A percentile compares a stretch with the other conserved stretches of the same genome.
Evolutionary conservation across 2,113 vertebrate genomes (phyloP).

Genomic region (Notothenia rossii): DNA sequence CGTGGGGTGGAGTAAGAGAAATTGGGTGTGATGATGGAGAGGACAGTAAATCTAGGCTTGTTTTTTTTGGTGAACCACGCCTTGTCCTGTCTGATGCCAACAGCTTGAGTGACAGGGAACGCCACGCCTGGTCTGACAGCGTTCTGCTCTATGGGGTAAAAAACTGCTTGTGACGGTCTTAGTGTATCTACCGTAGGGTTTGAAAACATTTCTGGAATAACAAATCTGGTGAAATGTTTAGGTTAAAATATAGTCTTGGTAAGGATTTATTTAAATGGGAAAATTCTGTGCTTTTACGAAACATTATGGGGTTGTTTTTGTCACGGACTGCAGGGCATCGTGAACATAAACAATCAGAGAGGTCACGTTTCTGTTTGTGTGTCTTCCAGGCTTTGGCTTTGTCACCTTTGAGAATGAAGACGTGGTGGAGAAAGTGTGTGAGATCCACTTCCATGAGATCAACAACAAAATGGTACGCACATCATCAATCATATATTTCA

Average conservation of each 20-base stretch:
- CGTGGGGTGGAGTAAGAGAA: not conserved
- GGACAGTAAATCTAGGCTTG: constrained; percentile 18
- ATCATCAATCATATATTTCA: not conserved
- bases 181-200: not conserved
- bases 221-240: not conserved
- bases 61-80: constrained; percentile 1
- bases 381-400: constrained; percentile 92
- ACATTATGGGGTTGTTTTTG: not conserved
- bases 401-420: constrained; percentile 99
- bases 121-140: constrained; percentile 17
- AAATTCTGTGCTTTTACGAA: not conserved
- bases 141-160: constrained; percentile 14
- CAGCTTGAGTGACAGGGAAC: constrained; percentile 52
- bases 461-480: constrained; percentile 97
- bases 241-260: not conserved
- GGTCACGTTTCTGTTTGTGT: constrained; percentile 25
- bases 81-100: not conserved
- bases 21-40: constrained; percentile 11
- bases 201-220: not conserved
- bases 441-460: constrained; percentile 99
- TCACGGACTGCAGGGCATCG: not conserved
- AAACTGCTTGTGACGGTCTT: not conserved
- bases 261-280: not conserved
- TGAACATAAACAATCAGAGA: not conserved
- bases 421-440: constrained; percentile 99